A percentile compares a stretch with the other conserved stretches of the same genome.
Conservation (phyloP, 2,113 vertebrate species). For the Garra rufa region DNA sequence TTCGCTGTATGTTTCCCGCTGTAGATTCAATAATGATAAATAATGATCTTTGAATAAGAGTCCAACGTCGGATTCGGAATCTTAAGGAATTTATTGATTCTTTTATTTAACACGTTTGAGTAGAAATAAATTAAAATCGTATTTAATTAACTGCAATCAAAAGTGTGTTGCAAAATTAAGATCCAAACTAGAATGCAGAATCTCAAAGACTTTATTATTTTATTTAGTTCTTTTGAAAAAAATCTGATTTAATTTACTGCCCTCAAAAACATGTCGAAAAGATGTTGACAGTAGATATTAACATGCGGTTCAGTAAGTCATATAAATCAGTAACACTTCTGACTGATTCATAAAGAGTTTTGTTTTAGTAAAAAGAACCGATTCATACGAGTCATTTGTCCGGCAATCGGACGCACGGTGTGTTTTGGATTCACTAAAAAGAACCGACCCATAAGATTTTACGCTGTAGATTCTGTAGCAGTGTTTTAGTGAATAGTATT, state of each 20-base stretch:
- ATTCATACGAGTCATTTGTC: background rate
- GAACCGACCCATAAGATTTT: background rate
- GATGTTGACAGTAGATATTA: background rate
- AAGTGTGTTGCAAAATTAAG: background rate
- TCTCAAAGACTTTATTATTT: too few relatives aligned
- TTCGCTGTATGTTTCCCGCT: too few relatives aligned
- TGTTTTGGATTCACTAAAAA: background rate
- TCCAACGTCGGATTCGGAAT: background rate
- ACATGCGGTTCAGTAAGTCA: background rate
- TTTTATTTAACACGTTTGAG: background rate
- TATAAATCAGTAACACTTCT: background rate
- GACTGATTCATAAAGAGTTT: background rate
- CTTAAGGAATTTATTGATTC: background rate
- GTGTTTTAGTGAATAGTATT: background rate
- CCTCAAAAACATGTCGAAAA: background rate
- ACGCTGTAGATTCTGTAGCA: background rate
- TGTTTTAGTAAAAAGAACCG: background rate
- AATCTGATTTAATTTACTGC: background rate
- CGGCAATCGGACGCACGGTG: too few relatives aligned
- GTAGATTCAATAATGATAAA: background rate
- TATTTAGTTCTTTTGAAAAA: too few relatives aligned
- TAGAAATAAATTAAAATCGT: background rate
- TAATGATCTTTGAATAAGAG: background rate
- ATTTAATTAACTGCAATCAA: background rate
- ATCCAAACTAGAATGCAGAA: too few relatives aligned